Percentiles rank a stretch among this genome's conserved stretches.
phyloP scores from a whole-genome alignment of 2,113 vertebrate genomes.

The Connochaetes taurinus region DNA sequence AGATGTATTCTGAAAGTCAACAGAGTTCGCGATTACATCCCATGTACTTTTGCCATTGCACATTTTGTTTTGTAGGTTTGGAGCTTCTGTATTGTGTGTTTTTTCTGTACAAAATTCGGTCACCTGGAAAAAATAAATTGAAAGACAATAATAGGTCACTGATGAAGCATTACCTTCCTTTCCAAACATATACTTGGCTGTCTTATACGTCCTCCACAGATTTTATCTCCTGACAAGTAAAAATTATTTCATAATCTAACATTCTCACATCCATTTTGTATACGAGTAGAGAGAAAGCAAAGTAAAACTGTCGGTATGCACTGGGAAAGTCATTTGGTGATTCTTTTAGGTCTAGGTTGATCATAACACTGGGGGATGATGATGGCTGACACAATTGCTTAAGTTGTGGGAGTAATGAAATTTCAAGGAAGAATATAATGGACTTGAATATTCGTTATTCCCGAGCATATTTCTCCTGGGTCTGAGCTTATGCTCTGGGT shows the following conservation, averaged over 20 bases:
- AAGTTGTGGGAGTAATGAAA: not conserved
- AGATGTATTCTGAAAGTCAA: conserved; percentile 62
- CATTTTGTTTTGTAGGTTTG: conserved; percentile 81
- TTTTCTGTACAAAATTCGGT: conserved; percentile 74
- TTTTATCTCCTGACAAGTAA: not conserved
- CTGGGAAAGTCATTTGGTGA: not conserved
- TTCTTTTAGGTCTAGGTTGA: not conserved
- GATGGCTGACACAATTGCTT: not conserved
- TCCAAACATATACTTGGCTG: not conserved
- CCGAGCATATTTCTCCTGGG: not conserved
- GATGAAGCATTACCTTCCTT: not conserved
- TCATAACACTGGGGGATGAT: not conserved
- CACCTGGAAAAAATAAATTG: conserved; percentile 68
- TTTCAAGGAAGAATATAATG: not conserved
- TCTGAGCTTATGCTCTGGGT: not conserved
- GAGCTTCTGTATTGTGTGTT: conserved; percentile 77
- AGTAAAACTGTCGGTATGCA: not conserved
- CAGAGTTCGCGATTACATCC: conserved; percentile 77
- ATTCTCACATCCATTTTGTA: not conserved
- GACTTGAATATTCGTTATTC: not conserved
- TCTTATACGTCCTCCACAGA: not conserved
- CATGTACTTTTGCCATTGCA: conserved; percentile 74
- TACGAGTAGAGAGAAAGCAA: not conserved
- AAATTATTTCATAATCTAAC: not conserved
- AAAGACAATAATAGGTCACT: not conserved